Evolutionary conservation across 2,113 vertebrate species (phyloP).

Genomic region (Mellivora capensis): DNA sequence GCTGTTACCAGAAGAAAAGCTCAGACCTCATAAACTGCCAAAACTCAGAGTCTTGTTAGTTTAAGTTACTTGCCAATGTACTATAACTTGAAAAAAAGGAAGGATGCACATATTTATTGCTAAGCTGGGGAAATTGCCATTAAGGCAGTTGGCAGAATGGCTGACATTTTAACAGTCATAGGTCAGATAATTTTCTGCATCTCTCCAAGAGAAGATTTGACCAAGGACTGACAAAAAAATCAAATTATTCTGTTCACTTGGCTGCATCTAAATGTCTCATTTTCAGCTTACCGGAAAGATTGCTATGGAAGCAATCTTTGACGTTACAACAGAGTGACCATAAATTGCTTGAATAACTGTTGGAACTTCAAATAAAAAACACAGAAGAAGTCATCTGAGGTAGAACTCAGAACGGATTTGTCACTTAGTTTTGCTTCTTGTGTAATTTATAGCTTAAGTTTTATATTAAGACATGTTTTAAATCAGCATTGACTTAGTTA

Average conservation of each 20-base stretch:
- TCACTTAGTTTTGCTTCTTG: neutral
- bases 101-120: neutral
- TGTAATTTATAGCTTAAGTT: neutral
- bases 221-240: slow-evolving; percentile 52
- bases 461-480: neutral
- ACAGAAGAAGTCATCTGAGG: neutral
- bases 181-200: slow-evolving; percentile 54
- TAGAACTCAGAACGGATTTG: neutral
- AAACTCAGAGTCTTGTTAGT: neutral
- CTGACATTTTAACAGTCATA: slow-evolving; percentile 61
- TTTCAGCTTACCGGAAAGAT: slow-evolving; percentile 51
- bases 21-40: slow-evolving; percentile 32
- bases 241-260: slow-evolving; percentile 65
- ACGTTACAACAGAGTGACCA: slow-evolving; percentile 24
- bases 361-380: slow-evolving; percentile 30
- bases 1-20: neutral
- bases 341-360: slow-evolving; percentile 51
- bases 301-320: slow-evolving; percentile 49
- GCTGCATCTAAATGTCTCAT: slow-evolving; percentile 65
- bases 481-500: neutral
- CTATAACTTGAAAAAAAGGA: slow-evolving; percentile 21
- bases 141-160: slow-evolving; percentile 55
- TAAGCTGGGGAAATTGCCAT: slow-evolving; percentile 53
- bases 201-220: slow-evolving; percentile 58
- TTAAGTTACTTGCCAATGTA: slow-evolving; percentile 33